These are phyloP conservation scores for Hippoglossus stenolepis DNA, from an alignment of 2,113 vertebrate genomes.

Conservation along the genomic window DNA sequence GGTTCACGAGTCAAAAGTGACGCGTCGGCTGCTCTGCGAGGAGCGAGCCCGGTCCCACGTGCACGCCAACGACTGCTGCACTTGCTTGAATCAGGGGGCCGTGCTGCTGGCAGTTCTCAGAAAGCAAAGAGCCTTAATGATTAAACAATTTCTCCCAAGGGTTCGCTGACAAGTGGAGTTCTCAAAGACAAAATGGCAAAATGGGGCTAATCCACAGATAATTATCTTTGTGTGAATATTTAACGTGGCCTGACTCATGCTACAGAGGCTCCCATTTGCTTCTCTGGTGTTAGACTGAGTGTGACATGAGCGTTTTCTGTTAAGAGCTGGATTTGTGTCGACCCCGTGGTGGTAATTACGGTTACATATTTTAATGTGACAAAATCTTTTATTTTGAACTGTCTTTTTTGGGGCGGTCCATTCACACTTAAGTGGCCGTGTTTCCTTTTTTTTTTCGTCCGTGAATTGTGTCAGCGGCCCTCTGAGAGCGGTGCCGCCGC, in stretches of 20 bases:
- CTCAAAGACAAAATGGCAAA: slow-evolving; percentile 65
- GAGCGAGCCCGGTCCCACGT: not conserved
- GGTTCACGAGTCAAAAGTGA: slow-evolving; percentile 4
- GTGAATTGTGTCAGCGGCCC: slow-evolving; percentile 65
- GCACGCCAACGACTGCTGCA: not conserved
- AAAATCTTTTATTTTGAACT: slow-evolving; percentile 1
- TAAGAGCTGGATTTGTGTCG: slow-evolving; percentile 11
- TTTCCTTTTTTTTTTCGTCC: slow-evolving; percentile 58
- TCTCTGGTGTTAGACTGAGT: slow-evolving; percentile 34
- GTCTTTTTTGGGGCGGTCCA: slow-evolving; percentile 24
- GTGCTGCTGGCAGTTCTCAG: slow-evolving; percentile 48
- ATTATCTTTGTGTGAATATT: slow-evolving; percentile 77
- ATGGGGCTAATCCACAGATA: slow-evolving; percentile 72
- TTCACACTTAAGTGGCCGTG: slow-evolving; percentile 49
- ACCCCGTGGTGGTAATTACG: slow-evolving; percentile 8
- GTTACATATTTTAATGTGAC: slow-evolving; percentile 10
- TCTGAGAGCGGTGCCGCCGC: slow-evolving; percentile 51
- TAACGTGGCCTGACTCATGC: slow-evolving; percentile 41
- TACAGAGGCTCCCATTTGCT: slow-evolving; percentile 36
- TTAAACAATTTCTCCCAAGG: slow-evolving; percentile 59
- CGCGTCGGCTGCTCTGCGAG: slow-evolving; percentile 14
- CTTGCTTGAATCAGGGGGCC: not conserved
- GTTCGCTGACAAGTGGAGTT: slow-evolving; percentile 64
- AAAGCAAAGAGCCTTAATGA: slow-evolving; percentile 55
- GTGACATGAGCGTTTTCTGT: slow-evolving; percentile 24